A percentile compares a stretch with the other conserved stretches of the same genome.
phyloP scores from a whole-genome alignment of 2,888 invertebrate species.

The Seladonia tumulorum region DNA sequence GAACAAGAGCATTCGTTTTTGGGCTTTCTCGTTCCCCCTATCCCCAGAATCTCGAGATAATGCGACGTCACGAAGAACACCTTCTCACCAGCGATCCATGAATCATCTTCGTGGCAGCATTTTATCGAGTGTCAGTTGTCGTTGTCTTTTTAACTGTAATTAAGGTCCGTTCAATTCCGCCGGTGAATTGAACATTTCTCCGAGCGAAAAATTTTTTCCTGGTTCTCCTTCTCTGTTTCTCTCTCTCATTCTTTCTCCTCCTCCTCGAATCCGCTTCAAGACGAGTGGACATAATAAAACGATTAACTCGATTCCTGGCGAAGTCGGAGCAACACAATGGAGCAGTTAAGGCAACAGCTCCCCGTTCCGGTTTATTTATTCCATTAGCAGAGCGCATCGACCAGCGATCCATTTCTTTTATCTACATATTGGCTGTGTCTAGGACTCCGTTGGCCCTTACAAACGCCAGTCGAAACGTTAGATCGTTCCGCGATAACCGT shows the following conservation, averaged over 20 bases:
- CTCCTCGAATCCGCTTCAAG: constrained; percentile 33
- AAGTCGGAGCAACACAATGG: constrained; percentile 63
- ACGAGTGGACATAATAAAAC: constrained; percentile 65
- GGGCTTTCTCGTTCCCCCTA: background rate
- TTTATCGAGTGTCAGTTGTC: constrained; percentile 15
- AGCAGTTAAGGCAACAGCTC: constrained; percentile 52
- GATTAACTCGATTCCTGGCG: constrained; percentile 67
- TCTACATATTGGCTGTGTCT: constrained; percentile 39
- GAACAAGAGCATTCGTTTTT: background rate
- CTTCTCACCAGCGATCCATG: constrained; percentile 11
- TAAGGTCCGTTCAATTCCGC: constrained; percentile 52
- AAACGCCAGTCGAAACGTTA: constrained; percentile 36
- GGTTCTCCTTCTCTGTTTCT: background rate
- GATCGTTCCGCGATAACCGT: constrained; percentile 28
- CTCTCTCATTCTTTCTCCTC: background rate
- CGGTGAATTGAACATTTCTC: constrained; percentile 23
- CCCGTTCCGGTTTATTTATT: constrained; percentile 67
- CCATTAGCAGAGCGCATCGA: constrained; percentile 56
- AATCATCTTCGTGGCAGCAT: constrained; percentile 11
- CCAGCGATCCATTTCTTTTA: constrained; percentile 43
- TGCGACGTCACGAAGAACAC: constrained; percentile 7
- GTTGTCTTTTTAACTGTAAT: constrained; percentile 43
- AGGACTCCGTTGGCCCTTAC: constrained; percentile 8
- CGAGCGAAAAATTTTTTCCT: constrained; percentile 6
- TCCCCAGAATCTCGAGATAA: background rate